Base-by-base conservation (phyloP, 2,888 invertebrate species). In the Macrosoma leucophasiata region DNA sequence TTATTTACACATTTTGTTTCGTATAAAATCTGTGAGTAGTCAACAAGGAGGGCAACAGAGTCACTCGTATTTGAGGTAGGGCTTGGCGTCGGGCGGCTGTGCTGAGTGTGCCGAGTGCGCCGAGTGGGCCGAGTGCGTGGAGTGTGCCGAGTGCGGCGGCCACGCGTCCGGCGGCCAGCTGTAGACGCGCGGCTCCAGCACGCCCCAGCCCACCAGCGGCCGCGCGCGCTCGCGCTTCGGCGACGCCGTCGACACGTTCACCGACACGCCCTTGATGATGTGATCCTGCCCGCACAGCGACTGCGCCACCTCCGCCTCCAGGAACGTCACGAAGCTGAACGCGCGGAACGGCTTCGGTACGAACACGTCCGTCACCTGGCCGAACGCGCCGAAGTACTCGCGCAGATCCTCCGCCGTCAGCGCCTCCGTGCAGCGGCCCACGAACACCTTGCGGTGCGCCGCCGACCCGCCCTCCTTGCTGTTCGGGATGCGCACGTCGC, bases 311-410 rank as follows among this genome's bases (percentile, higher is more conserved):
- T 92, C 91, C 0, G 93, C 89, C 63, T 93, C 92, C 39, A 91
- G 79, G 71, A 95, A 93, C 13, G 94, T 94, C 25, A 95, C 93
- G 73, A 95, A 95, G 52, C 91, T 90, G 67, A 92, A 91, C 21
- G 91, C 91, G 27, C 91, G 85, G 73, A 94, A 94, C n/a, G 94
- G 94, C 58, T 91, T 91, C 23, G 94, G 94, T 59, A 95, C 92
- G 70, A 93, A 95, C 39, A 94, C 94, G 72, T 95, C 94, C 3
- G 91, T 90, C 37, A 94, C 93, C 71, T 92, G 92, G n/a, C 93
- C 93, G 66, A 88, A 93, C 52, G 91, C 90, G 8, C 87, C 86
- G 61, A 92, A 92, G 74, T 93, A 93, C 43, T 91, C 90, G 26
- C 91, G 87, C 46, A 95, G 79, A 68, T 93, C 92, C 26, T 93